Base-by-base conservation (phyloP, 64 coral and sea anemone genomes). In the Stichodactyla helianthus region DNA sequence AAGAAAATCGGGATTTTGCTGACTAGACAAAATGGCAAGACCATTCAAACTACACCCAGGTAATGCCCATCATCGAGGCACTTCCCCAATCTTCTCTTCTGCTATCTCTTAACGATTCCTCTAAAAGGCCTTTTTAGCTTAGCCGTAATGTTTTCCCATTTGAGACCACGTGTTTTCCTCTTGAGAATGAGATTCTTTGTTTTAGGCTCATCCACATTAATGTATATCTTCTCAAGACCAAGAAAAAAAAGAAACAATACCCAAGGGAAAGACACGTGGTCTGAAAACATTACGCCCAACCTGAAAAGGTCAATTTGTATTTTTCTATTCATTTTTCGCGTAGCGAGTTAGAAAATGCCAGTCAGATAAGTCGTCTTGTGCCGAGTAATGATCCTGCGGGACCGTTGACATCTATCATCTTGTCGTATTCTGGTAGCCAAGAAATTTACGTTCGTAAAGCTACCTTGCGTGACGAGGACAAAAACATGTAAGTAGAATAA, bases 351-450 rank as follows among this genome's bases (percentile, higher is more conserved):
- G 78, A 81, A 81, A 51, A 81, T 22, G 26, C 52, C 50, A 81
- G 50, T 22, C 50, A 81, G 10, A 51, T 81, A 18, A 81, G 50
- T 53, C 78, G 78, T 52, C 78, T 81, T 52, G 52, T 81, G 50
- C 17, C 20, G 50, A 81, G 78, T 81, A 51, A 81, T 54, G 17
- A 28, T 22, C 35, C 5, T 20, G 16, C 78, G 6, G 51, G 20
- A 52, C 15, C 15, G 35, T 51, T 81, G 52, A 53, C 1, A 81
- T 51, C 78, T 15, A 81, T 81, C 6, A 6, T 54, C 1, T 12
- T 81, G 17, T 52, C 52, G 52, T 81, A 52, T 54, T 81, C 7
- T 81, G 78, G 78, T 51, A 74, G 68, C 62, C 31, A 52, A 81
- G 52, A 51, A 6, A 81, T 81, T 13, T 81, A 81, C 52, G n/a